phyloP scores from a whole-genome alignment of 2,888 invertebrate species.

The Drosophila picticornis region DNA sequence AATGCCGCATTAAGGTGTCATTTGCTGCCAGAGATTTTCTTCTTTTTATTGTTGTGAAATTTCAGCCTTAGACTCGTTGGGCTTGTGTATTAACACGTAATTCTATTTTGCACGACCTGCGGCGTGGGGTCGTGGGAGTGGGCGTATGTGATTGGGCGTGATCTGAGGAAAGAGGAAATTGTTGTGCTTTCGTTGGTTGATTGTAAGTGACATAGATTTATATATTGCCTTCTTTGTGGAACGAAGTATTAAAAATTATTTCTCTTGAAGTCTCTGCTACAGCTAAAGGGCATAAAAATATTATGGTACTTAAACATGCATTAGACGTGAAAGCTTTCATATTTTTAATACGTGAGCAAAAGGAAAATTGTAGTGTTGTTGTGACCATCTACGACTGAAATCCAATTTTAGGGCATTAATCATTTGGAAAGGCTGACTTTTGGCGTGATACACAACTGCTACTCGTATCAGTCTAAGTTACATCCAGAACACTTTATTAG shows the following conservation, averaged over 20 bases:
- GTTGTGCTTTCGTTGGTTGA: conserved; percentile 35
- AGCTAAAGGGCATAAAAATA: conserved; percentile 9
- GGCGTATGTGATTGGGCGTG: neutral
- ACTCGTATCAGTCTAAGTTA: neutral
- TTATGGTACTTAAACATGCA: conserved; percentile 14
- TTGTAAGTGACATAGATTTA: conserved; percentile 15
- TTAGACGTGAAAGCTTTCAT: conserved; percentile 17
- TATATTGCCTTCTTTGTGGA: neutral
- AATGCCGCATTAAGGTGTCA: conserved; percentile 62
- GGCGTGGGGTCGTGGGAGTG: neutral
- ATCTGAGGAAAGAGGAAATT: conserved; percentile 25
- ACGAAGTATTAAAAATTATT: conserved; percentile 36
- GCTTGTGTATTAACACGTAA: conserved; percentile 56
- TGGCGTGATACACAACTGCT: too few species aligned
- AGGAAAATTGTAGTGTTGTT: neutral
- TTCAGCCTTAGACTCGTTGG: conserved; percentile 44
- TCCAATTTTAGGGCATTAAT: neutral
- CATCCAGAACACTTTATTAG: neutral
- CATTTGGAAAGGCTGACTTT: neutral
- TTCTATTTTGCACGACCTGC: conserved; percentile 38
- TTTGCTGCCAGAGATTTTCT: conserved; percentile 46
- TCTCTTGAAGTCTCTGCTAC: conserved; percentile 2
- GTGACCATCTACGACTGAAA: neutral
- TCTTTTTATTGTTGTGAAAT: conserved; percentile 43
- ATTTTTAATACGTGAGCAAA: neutral